phyloP scores from a whole-genome alignment of 2,113 vertebrate species.

The Sander lucioperca region DNA sequence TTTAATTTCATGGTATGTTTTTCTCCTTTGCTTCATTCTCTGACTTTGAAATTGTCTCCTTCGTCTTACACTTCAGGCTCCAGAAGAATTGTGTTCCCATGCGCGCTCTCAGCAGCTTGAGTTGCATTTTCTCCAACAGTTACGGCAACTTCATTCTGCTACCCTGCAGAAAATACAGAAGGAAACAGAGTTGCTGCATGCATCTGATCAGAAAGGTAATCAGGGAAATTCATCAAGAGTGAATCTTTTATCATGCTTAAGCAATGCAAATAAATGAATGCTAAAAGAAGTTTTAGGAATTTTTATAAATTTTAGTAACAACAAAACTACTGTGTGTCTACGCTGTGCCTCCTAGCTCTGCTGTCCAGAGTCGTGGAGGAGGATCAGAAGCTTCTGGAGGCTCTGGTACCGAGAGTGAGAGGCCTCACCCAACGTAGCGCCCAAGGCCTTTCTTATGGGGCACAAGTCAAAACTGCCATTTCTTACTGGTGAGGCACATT shows the following conservation, averaged over 20 bases:
- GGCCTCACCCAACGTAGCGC: conserved; percentile 71
- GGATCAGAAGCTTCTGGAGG: conserved; percentile 77
- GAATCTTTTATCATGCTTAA: neutral
- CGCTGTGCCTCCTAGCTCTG: conserved; percentile 70
- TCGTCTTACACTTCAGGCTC: conserved; percentile 72
- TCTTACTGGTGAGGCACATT: conserved; percentile 83
- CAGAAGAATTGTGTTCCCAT: conserved; percentile 81
- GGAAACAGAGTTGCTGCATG: conserved; percentile 60
- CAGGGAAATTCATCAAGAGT: neutral
- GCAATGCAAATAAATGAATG: too few species aligned
- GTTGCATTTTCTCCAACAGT: conserved; percentile 69
- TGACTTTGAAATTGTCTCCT: neutral
- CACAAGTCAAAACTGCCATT: conserved; percentile 78
- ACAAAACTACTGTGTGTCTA: neutral
- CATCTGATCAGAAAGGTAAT: conserved; percentile 81
- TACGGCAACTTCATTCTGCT: conserved; percentile 71
- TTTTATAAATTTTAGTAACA: neutral
- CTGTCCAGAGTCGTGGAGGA: conserved; percentile 73
- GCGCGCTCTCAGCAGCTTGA: conserved; percentile 74
- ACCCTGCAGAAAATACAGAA: conserved; percentile 68
- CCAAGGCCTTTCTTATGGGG: conserved; percentile 73
- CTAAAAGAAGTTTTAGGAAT: neutral
- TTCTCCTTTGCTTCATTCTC: neutral
- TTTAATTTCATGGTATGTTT: neutral
- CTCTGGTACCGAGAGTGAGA: conserved; percentile 78